These are phyloP conservation scores for Rhinichthys osculus DNA, from an alignment of 2,797 vertebrate genomes.

Conservation along the genomic window DNA sequence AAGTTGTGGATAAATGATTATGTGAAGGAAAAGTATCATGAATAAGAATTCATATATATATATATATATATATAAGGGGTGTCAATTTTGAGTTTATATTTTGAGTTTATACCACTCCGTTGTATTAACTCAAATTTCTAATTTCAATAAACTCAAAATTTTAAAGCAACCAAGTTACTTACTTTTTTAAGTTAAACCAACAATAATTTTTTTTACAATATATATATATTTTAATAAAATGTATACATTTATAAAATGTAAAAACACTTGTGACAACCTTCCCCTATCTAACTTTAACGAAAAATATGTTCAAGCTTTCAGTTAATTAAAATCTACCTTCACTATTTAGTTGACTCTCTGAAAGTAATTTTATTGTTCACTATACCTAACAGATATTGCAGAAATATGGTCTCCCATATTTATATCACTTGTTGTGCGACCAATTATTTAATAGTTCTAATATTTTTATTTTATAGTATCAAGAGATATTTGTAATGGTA, in stretches of 20 bases:
- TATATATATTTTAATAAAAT: no score
- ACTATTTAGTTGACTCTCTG: background rate
- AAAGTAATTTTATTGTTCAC: background rate
- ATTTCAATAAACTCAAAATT: no score
- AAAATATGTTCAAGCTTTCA: background rate
- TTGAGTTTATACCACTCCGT: no score
- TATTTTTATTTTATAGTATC: slow-evolving; percentile 30
- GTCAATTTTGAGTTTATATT: no score
- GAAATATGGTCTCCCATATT: background rate
- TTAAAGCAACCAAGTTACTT: no score
- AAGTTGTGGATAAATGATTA: background rate
- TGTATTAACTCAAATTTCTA: no score
- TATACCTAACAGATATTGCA: background rate
- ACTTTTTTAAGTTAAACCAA: no score
- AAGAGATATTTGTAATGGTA: slow-evolving; percentile 41
- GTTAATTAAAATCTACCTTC: background rate
- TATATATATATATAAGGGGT: no score
- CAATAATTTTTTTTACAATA: no score
- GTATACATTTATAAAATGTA: background rate
- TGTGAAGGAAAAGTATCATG: background rate
- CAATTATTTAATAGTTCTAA: slow-evolving; percentile 21
- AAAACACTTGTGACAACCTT: background rate
- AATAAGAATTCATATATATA: background rate
- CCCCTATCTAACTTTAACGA: background rate
- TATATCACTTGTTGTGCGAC: background rate